A percentile compares a stretch with the other conserved stretches of the same genome.
Conservation (phyloP, 1,140 invertebrate genomes). For the Cotesia typhae region DNA sequence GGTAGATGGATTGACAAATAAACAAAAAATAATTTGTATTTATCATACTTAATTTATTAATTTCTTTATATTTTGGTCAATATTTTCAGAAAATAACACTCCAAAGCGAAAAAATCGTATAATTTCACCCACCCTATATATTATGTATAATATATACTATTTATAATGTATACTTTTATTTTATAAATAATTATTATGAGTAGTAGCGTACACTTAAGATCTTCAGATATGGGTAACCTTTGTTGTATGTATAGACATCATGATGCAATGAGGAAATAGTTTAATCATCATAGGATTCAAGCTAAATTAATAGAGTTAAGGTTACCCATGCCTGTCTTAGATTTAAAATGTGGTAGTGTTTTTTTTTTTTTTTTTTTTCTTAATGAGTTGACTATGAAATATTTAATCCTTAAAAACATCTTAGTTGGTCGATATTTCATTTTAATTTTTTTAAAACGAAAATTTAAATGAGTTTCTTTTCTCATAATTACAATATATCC, state of each 20-base stretch:
- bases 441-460: conserved; percentile 16
- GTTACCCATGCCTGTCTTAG: too few relatives aligned
- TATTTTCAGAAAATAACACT: conserved; percentile 70
- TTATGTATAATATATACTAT: conserved; percentile 64
- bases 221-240: conserved; percentile 62
- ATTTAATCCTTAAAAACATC: conserved; percentile 68
- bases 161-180: conserved; percentile 65
- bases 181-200: conserved; percentile 66
- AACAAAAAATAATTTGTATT: too few relatives aligned
- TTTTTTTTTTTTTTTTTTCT: conserved; percentile 33
- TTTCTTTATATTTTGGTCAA: conserved; percentile 68
- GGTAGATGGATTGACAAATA: too few relatives aligned
- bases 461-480: background rate
- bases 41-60: conserved; percentile 56
- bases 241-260: too few relatives aligned
- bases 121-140: conserved; percentile 65
- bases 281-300: too few relatives aligned
- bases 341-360: too few relatives aligned
- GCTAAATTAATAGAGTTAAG: too few relatives aligned
- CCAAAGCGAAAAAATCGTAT: conserved; percentile 67
- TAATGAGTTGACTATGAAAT: conserved; percentile 67
- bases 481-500: background rate
- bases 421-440: conserved; percentile 50
- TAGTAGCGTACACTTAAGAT: conserved; percentile 66
- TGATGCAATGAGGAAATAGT: too few relatives aligned